These are phyloP conservation scores for Lacerta bilineata DNA, from an alignment of 2,797 vertebrate species.

Conservation along the genomic window DNA sequence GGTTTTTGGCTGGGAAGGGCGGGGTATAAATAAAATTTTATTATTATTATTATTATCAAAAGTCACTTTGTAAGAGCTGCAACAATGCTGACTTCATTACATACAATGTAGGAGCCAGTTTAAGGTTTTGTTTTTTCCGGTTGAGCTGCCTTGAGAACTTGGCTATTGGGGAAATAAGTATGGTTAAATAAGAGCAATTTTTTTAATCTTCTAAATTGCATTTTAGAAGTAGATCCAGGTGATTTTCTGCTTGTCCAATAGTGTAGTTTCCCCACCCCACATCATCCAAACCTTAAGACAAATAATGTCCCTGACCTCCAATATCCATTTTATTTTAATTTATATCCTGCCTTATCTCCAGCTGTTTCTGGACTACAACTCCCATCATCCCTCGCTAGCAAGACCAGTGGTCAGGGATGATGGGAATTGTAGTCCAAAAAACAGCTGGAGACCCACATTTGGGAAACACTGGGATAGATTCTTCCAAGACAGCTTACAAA, in stretches of 20 bases:
- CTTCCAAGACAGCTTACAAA: not conserved
- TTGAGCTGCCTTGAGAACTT: not conserved
- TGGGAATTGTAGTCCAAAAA: too few relatives aligned
- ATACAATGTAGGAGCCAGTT: not conserved
- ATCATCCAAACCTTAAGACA: not conserved
- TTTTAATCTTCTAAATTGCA: not conserved
- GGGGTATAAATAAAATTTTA: too few relatives aligned
- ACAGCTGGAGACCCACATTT: too few relatives aligned
- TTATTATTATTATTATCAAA: not conserved
- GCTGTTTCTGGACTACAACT: too few relatives aligned
- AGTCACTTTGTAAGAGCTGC: not conserved
- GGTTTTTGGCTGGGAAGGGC: too few relatives aligned
- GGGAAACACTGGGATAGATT: too few relatives aligned
- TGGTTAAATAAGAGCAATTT: not conserved
- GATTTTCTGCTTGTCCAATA: not conserved
- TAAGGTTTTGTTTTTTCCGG: not conserved
- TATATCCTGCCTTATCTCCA: not conserved
- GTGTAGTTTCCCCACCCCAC: not conserved
- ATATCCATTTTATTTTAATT: not conserved
- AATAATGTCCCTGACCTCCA: not conserved
- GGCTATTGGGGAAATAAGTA: not conserved
- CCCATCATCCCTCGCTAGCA: too few relatives aligned
- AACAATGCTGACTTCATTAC: not conserved
- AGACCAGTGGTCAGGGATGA: too few relatives aligned
- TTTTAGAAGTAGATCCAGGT: slow-evolving; percentile 1